Conservation (phyloP, 2,113 vertebrate species). For the Ondatra zibethicus region DNA sequence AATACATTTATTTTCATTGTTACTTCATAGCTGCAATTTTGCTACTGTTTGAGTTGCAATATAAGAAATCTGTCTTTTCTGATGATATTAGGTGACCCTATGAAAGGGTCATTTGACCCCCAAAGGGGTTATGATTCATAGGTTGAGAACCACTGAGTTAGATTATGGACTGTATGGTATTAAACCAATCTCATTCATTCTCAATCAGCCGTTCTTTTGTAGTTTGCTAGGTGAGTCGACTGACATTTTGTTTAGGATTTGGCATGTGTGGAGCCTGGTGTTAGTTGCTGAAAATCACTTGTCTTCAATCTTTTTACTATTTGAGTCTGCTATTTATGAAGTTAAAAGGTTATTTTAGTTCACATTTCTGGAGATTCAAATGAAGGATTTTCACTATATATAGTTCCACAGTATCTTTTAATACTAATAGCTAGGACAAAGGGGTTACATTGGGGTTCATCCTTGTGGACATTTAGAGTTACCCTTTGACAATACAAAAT, state of each 20-base stretch:
- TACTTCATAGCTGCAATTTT: background rate
- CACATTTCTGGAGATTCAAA: background rate
- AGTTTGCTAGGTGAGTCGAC: background rate
- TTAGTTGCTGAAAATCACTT: background rate
- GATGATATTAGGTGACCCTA: too few relatives aligned
- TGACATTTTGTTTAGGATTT: background rate
- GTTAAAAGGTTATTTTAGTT: background rate
- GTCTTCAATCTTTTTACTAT: background rate
- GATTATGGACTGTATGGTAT: background rate
- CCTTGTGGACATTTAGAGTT: background rate
- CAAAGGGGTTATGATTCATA: too few relatives aligned
- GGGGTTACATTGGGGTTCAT: background rate
- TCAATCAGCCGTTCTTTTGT: background rate
- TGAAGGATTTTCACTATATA: background rate
- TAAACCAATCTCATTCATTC: background rate
- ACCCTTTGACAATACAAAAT: background rate
- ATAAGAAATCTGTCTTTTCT: background rate
- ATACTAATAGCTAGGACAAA: too few relatives aligned
- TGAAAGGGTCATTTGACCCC: too few relatives aligned
- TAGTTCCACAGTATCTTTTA: background rate
- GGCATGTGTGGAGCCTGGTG: too few relatives aligned
- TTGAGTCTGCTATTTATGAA: background rate
- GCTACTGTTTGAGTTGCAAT: background rate
- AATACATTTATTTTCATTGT: background rate
- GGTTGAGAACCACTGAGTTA: background rate